A percentile compares a stretch with the other conserved stretches of the same genome.
These are phyloP conservation scores for Campylomormyrus tamandua DNA, from an alignment of 2,113 vertebrate species.

Conservation along the genomic window DNA sequence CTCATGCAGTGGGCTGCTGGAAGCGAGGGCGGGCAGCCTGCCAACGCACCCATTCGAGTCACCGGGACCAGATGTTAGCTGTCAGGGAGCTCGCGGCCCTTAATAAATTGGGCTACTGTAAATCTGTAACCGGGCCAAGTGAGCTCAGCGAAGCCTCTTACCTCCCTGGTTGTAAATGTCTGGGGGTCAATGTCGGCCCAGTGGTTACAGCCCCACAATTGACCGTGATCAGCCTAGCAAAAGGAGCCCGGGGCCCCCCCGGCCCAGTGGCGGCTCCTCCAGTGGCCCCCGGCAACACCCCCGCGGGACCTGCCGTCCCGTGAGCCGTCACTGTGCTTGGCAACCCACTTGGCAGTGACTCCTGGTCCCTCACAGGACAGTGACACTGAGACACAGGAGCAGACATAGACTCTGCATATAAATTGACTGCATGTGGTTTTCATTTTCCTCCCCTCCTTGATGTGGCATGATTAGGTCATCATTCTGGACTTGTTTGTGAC, in stretches of 20 bases:
- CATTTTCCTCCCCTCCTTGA: neutral
- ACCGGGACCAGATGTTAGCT: constrained; percentile 61
- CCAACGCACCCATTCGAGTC: constrained; percentile 48
- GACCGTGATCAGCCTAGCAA: constrained; percentile 42
- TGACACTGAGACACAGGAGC: neutral
- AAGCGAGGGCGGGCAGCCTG: constrained; percentile 41
- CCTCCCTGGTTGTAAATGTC: constrained; percentile 26
- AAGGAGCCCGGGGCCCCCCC: neutral
- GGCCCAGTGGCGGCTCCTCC: neutral
- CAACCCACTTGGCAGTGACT: neutral
- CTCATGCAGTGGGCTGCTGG: constrained; percentile 37
- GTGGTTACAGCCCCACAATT: constrained; percentile 44
- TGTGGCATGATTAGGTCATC: neutral
- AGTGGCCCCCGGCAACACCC: neutral
- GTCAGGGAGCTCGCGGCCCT: constrained; percentile 50
- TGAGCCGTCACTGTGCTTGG: neutral
- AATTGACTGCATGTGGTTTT: neutral
- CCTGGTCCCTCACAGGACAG: neutral
- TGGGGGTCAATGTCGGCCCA: constrained; percentile 41
- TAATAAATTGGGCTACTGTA: constrained; percentile 62
- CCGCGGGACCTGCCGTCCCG: neutral
- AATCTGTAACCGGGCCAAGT: constrained; percentile 55
- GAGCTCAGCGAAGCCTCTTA: constrained; percentile 42
- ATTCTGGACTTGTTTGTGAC: neutral
- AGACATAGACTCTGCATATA: neutral